These are phyloP conservation scores for Pardosa pseudoannulata DNA, from an alignment of 2,888 invertebrate species.

Conservation along the genomic window DNA sequence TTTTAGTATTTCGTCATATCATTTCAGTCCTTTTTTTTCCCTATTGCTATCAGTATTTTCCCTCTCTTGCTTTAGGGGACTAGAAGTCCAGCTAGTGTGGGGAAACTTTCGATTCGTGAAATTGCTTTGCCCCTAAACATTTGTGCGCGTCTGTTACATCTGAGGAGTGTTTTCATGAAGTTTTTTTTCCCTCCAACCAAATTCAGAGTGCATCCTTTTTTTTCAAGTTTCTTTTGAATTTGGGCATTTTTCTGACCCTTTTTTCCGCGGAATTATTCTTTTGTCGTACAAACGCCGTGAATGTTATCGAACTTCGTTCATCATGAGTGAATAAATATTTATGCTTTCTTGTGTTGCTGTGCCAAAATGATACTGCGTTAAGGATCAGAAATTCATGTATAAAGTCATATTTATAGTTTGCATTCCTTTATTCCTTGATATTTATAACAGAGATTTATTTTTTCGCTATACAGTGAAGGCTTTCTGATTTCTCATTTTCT, in stretches of 20 bases:
- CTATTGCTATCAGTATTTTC: constrained; percentile 13
- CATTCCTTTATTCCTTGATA: too few species aligned
- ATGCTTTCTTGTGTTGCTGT: not conserved
- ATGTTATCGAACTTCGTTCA: not conserved
- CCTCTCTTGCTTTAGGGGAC: not conserved
- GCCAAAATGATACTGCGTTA: too few species aligned
- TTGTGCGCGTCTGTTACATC: constrained; percentile 18
- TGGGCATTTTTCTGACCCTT: not conserved
- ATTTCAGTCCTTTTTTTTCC: constrained; percentile 10
- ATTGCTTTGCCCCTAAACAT: constrained; percentile 34
- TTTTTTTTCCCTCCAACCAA: not conserved
- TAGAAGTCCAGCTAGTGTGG: not conserved
- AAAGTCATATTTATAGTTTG: too few species aligned
- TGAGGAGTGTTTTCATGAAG: not conserved
- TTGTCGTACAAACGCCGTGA: not conserved
- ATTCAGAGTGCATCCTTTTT: constrained; percentile 1
- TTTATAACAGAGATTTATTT: too few species aligned
- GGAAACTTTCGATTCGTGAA: constrained; percentile 36
- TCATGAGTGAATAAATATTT: constrained; percentile 4
- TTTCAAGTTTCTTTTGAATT: not conserved
- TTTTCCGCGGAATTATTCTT: constrained; percentile 14
- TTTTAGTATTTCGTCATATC: constrained; percentile 10
- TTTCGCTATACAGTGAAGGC: too few species aligned
- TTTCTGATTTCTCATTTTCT: too few species aligned
- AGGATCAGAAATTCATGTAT: too few species aligned